A percentile compares a stretch with the other conserved stretches of the same genome.
Conservation (phyloP, 1,140 invertebrate species). For the Psilanteris sp. region DNA sequence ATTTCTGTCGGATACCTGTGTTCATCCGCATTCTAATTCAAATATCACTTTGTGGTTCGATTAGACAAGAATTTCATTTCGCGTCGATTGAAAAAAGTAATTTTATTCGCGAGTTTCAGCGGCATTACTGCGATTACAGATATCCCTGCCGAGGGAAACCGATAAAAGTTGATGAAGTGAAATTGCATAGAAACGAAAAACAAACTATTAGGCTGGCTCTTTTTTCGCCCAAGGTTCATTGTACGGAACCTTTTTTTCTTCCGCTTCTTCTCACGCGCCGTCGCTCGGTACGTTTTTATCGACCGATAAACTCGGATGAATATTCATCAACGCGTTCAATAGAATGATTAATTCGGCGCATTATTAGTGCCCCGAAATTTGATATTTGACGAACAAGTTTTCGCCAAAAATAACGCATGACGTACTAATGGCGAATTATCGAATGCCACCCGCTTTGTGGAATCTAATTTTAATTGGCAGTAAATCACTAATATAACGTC, state of each 20-base stretch:
- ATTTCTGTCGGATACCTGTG: background rate
- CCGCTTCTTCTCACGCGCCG: too few relatives aligned
- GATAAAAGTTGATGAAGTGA: conserved; percentile 45
- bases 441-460: conserved; percentile 18
- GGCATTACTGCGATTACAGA: conserved; percentile 49
- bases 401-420: conserved; percentile 24
- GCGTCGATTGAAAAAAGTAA: conserved; percentile 39
- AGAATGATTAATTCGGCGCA: conserved; percentile 39
- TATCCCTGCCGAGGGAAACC: conserved; percentile 36
- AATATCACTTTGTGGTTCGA: conserved; percentile 27
- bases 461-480: conserved; percentile 44
- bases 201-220: conserved; percentile 37
- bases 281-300: conserved; percentile 13
- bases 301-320: conserved; percentile 29
- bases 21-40: conserved; percentile 14
- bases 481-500: conserved; percentile 44
- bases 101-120: conserved; percentile 36
- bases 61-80: conserved; percentile 26
- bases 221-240: conserved; percentile 49
- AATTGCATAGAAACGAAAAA: conserved; percentile 55
- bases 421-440: conserved; percentile 42
- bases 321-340: conserved; percentile 40
- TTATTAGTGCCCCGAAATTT: conserved; percentile 35
- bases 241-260: conserved; percentile 22
- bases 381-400: conserved; percentile 49